A percentile compares a stretch with the other conserved stretches of the same genome.
These are phyloP conservation scores for Corythucha ciliata DNA, from an alignment of 2,888 invertebrate genomes.

Conservation along the genomic window DNA sequence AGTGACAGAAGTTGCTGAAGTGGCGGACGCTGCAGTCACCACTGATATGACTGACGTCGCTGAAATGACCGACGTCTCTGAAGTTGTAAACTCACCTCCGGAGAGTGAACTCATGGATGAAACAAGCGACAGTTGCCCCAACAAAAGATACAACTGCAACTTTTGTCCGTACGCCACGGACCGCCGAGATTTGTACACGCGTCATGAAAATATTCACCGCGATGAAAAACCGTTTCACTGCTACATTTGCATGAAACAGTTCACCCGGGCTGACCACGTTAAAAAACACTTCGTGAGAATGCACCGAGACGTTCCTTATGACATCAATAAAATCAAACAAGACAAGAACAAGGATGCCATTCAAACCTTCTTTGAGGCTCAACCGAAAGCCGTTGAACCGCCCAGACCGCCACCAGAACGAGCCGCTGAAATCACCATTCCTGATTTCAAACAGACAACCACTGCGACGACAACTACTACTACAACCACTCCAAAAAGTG, in stretches of 20 bases:
- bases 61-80: constrained; percentile 8
- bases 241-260: constrained; percentile 84
- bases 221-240: constrained; percentile 91
- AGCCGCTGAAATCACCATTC: constrained; percentile 24
- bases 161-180: constrained; percentile 88
- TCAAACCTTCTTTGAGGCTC: constrained; percentile 21
- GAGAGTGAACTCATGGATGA: constrained; percentile 14
- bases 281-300: constrained; percentile 88
- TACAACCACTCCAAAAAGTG: constrained; percentile 31
- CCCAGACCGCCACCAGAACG: constrained; percentile 7
- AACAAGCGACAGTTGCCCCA: neutral
- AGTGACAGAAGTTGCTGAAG: constrained; percentile 16
- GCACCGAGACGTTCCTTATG: constrained; percentile 83
- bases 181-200: constrained; percentile 77
- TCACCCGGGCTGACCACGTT: constrained; percentile 88
- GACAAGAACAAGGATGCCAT: constrained; percentile 26
- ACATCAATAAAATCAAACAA: constrained; percentile 60
- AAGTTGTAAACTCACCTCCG: constrained; percentile 2
- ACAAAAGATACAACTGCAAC: constrained; percentile 74
- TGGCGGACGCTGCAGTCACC: constrained; percentile 9
- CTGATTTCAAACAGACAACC: constrained; percentile 15
- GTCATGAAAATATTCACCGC: constrained; percentile 87
- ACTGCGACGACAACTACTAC: constrained; percentile 6
- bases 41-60: neutral
- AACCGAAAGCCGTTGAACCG: constrained; percentile 21